phyloP scores from a whole-genome alignment of 2,888 invertebrate species.

The Spicauda simplicius region DNA sequence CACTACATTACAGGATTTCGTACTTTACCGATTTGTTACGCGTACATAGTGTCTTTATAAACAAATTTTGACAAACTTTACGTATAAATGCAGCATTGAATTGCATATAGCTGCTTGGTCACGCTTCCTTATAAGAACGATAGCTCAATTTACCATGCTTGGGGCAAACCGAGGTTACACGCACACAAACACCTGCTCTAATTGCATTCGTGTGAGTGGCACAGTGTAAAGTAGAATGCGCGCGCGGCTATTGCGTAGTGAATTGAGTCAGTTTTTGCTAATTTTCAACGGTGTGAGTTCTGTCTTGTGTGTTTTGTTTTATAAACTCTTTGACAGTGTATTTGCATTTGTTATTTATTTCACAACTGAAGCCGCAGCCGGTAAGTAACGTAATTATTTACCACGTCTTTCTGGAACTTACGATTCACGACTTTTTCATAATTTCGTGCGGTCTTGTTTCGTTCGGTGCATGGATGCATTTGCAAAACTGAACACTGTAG shows the following conservation, averaged over 20 bases:
- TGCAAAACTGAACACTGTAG: not conserved
- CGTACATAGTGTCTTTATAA: not conserved
- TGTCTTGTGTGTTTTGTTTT: not conserved
- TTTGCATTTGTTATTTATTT: conserved; percentile 4
- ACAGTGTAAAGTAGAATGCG: conserved; percentile 8
- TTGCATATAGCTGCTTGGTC: not conserved
- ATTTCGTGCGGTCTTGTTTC: not conserved
- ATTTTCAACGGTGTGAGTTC: not conserved
- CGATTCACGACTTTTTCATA: not conserved
- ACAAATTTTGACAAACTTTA: not conserved
- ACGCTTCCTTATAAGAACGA: conserved; percentile 4
- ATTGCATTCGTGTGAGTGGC: conserved; percentile 7
- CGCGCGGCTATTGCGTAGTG: conserved; percentile 12
- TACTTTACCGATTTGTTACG: not conserved
- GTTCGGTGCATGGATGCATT: not conserved
- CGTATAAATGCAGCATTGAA: conserved; percentile 4
- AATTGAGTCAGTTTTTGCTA: conserved; percentile 9
- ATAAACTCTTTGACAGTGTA: not conserved
- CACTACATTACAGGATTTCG: not conserved
- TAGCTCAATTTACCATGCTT: conserved; percentile 10
- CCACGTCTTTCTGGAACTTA: not conserved
- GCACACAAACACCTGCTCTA: not conserved
- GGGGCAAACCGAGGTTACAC: conserved; percentile 15
- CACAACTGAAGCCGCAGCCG: not conserved
- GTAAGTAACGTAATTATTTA: not conserved